phyloP scores from a whole-genome alignment of 35 echinoderm and acorn worm species.

The Stichopus chloronotus region DNA sequence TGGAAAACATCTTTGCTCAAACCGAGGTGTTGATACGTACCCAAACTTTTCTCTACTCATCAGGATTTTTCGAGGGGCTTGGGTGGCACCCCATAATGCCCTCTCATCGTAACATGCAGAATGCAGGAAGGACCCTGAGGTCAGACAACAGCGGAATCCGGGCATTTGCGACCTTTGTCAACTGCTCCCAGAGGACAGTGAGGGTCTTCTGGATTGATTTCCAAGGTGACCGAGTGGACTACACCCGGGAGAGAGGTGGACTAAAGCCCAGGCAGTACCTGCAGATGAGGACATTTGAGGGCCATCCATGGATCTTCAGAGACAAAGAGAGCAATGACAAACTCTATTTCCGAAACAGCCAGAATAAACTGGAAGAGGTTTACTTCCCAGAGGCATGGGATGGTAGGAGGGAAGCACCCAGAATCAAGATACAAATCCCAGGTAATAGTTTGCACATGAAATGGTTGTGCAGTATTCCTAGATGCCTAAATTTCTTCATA shows the following conservation, averaged over 20 bases:
- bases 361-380: conserved; percentile 37
- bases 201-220: conserved; percentile 54
- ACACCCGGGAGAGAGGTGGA: conserved; percentile 36
- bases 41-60: not conserved
- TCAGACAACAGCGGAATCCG: conserved; percentile 34
- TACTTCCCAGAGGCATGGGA: conserved; percentile 46
- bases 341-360: not conserved
- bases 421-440: conserved; percentile 46
- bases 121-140: not conserved
- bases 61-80: not conserved
- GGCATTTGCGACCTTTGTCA: conserved; percentile 45
- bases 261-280: conserved; percentile 40
- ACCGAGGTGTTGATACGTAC: too few species aligned
- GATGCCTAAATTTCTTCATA: too few species aligned
- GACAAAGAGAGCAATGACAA: conserved; percentile 47
- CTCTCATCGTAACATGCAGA: conserved; percentile 9
- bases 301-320: conserved; percentile 57
- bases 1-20: too few species aligned
- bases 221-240: conserved; percentile 27
- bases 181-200: conserved; percentile 45
- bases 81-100: conserved; percentile 18
- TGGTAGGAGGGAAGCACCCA: conserved; percentile 5
- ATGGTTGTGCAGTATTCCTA: too few species aligned
- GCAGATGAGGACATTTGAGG: conserved; percentile 35
- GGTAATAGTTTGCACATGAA: not conserved